Percentiles rank a stretch among this genome's conserved stretches.
These are phyloP conservation scores for Grallaria varia DNA, from an alignment of 2,113 vertebrate species.

Conservation along the genomic window DNA sequence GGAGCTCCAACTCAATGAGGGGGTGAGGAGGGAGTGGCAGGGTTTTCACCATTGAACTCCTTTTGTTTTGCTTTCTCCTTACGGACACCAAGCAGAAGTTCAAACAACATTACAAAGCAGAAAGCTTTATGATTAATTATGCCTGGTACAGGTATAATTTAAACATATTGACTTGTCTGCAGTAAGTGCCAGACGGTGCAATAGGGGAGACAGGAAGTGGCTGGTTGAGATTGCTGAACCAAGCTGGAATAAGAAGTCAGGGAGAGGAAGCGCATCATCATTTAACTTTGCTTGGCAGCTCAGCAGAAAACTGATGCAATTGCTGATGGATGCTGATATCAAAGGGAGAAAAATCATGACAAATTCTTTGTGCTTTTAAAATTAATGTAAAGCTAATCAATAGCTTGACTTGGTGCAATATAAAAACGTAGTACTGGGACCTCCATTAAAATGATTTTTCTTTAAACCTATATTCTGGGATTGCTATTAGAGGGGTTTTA, in stretches of 20 bases:
- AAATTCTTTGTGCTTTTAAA: conserved; percentile 62
- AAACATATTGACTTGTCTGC: conserved; percentile 76
- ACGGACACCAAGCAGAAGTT: conserved; percentile 38
- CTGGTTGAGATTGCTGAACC: conserved; percentile 71
- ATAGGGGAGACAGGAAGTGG: conserved; percentile 75
- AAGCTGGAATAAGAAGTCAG: conserved; percentile 54
- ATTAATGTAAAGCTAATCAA: conserved; percentile 70
- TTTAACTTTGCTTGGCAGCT: conserved; percentile 61
- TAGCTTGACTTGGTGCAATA: conserved; percentile 64
- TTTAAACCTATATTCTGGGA: conserved; percentile 24
- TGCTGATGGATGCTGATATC: conserved; percentile 70
- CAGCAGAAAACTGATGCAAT: conserved; percentile 67
- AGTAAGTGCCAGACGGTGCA: conserved; percentile 71
- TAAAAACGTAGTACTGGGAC: conserved; percentile 60
- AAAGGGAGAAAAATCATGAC: conserved; percentile 72
- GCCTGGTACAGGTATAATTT: conserved; percentile 71
- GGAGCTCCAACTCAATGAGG: not conserved
- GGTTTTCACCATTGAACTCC: not conserved
- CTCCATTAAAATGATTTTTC: conserved; percentile 67
- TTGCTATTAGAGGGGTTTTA: conserved; percentile 48
- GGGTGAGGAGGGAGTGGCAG: fast-evolving
- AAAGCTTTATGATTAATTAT: conserved; percentile 74
- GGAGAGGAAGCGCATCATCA: conserved; percentile 55
- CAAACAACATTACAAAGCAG: conserved; percentile 61
- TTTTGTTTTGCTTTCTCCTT: conserved; percentile 58